phyloP scores from a whole-genome alignment of 2,888 invertebrate genomes.

The Cephalotes varians region DNA sequence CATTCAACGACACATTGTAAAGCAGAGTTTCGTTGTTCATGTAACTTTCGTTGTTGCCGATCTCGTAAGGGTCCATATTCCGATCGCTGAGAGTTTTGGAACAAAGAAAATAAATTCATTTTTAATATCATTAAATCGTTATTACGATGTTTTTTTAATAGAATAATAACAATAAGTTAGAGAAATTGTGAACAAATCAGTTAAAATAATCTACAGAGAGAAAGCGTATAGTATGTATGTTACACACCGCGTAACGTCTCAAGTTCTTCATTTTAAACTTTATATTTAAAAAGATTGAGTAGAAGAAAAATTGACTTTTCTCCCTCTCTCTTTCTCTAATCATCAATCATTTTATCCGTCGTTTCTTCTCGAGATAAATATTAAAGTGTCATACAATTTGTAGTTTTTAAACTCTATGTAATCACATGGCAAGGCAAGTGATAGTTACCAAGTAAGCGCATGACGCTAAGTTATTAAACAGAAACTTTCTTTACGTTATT shows the following conservation, averaged over 20 bases:
- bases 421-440: neutral
- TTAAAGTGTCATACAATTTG: neutral
- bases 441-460: neutral
- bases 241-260: neutral
- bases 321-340: neutral
- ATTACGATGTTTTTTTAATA: neutral
- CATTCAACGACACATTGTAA: constrained; percentile 76
- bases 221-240: neutral
- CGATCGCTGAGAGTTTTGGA: constrained; percentile 63
- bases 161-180: neutral
- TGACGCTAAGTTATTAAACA: neutral
- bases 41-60: constrained; percentile 66
- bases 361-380: neutral
- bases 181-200: neutral
- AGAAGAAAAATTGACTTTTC: neutral
- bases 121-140: neutral
- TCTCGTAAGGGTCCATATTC: constrained; percentile 48
- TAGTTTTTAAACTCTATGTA: neutral
- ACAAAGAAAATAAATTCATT: constrained; percentile 29
- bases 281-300: neutral
- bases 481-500: constrained; percentile 3
- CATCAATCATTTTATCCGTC: neutral
- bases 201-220: neutral
- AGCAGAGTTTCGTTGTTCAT: constrained; percentile 46
- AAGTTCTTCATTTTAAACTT: neutral